These are phyloP conservation scores for Melitaea athalia DNA, from an alignment of 2,888 invertebrate genomes.

Conservation along the genomic window DNA sequence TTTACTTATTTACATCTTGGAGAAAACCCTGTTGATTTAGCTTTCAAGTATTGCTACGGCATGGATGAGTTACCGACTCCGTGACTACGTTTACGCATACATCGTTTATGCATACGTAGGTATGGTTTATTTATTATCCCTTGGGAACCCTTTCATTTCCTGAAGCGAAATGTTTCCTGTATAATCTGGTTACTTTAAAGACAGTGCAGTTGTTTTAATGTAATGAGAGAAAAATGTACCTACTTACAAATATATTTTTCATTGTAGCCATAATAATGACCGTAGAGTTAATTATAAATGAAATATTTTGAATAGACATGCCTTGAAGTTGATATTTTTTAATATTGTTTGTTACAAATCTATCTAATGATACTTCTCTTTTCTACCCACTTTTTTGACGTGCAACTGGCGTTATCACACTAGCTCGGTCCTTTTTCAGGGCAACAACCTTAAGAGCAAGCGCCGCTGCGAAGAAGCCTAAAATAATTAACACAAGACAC, in stretches of 20 bases:
- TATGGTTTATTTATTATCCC: constrained; percentile 1
- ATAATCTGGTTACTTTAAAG: background rate
- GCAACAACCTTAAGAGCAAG: no score
- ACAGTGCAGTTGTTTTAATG: background rate
- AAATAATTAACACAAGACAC: no score
- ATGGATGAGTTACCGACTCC: background rate
- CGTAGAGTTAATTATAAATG: no score
- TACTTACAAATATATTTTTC: background rate
- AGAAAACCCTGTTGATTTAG: background rate
- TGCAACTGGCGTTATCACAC: no score
- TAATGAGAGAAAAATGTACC: background rate
- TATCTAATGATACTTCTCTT: no score
- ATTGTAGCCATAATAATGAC: no score
- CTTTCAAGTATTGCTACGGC: background rate
- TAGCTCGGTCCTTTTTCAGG: no score
- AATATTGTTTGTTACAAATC: no score
- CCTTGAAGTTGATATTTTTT: no score
- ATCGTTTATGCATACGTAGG: background rate
- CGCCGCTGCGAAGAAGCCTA: no score
- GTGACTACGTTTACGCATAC: background rate
- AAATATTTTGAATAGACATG: no score
- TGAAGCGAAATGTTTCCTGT: constrained; percentile 1
- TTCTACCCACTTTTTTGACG: no score
- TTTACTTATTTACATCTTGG: background rate
- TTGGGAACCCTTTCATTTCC: constrained; percentile 1